Base-by-base conservation (phyloP, 92 coral and sea anemone species). In the Paramuricea clavata region DNA sequence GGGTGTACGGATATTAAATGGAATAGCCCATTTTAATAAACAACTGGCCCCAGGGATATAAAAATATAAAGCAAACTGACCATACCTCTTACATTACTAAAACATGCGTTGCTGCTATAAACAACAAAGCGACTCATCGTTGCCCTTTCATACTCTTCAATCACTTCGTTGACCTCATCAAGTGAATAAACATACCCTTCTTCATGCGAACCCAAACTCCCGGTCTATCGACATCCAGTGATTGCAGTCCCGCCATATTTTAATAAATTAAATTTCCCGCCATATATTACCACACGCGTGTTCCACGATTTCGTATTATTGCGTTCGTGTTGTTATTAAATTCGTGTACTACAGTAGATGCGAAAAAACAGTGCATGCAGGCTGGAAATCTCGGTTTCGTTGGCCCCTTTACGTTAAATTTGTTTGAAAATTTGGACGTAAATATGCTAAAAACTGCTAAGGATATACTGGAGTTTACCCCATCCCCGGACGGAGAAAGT, bases 221-320 rank as follows among this genome's bases (percentile, higher is more conserved):
- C 8, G 62, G 62, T 21, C 62, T 54, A 54, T 54, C 62, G 17
- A 54, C 19, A 54, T 54, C 5, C 62, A 21, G 62, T 8, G 62
- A 54, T 21, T 54, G 62, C 11, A 54, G 11, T 5, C 62, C 62
- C 23, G 26, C 62, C 62, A 54, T 54, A 54, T 54, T 54, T 54
- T 54, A 54, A 54, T 54, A 54, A 54, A 54, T 54, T 54, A 54
- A 54, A 54, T 54, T 54, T 54, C 62, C 62, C 62, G 62, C 62
- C 62, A 54, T 54, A 21, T 54, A 21, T 17, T 19, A 2, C 17
- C 23, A 54, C 62, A 19, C 62, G 19, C 62, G 22, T 47, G 52
- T 15, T 47, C 15, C 16, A 47, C 52, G 52, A 36, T 36, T 36
- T 36, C 3, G 8, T 2, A 36, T 36, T 36, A 36, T 36, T 2